Evolutionary conservation across 1,140 invertebrate genomes (phyloP).

Genomic region (Magallana gigas): DNA sequence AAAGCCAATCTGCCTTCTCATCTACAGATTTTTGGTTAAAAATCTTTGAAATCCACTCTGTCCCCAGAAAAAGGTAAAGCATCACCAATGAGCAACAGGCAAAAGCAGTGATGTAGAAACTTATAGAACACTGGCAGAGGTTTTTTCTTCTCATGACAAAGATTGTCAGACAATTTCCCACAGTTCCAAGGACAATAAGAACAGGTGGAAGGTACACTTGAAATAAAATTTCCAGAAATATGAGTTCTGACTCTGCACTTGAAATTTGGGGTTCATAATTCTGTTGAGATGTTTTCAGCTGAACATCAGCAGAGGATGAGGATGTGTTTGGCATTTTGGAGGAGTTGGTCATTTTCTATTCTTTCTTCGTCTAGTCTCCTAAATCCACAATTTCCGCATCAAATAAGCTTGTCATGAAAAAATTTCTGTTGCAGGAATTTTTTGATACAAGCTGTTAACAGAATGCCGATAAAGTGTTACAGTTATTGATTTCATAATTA

Average conservation of each 20-base stretch:
- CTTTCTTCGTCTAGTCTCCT: neutral
- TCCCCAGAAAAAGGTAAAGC: constrained; percentile 67
- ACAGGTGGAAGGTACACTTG: constrained; percentile 65
- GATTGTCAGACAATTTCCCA: constrained; percentile 73
- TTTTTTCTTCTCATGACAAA: constrained; percentile 69
- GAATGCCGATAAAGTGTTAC: no score
- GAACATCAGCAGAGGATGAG: neutral
- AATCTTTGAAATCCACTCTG: constrained; percentile 68
- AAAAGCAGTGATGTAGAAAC: constrained; percentile 74
- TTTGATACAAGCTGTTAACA: no score
- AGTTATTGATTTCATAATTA: no score
- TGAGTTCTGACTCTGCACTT: neutral
- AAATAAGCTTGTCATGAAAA: no score
- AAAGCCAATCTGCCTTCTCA: constrained; percentile 66
- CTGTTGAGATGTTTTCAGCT: neutral
- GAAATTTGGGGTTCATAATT: neutral
- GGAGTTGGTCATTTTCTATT: constrained; percentile 3
- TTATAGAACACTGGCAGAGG: constrained; percentile 70
- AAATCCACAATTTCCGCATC: neutral
- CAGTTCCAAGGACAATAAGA: constrained; percentile 71
- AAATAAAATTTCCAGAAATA: constrained; percentile 11
- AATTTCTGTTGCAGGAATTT: no score
- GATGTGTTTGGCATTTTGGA: neutral
- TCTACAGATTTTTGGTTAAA: constrained; percentile 63
- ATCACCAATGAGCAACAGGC: constrained; percentile 71